Conservation (phyloP, 2,888 invertebrate genomes). For the Acleris cristana region DNA sequence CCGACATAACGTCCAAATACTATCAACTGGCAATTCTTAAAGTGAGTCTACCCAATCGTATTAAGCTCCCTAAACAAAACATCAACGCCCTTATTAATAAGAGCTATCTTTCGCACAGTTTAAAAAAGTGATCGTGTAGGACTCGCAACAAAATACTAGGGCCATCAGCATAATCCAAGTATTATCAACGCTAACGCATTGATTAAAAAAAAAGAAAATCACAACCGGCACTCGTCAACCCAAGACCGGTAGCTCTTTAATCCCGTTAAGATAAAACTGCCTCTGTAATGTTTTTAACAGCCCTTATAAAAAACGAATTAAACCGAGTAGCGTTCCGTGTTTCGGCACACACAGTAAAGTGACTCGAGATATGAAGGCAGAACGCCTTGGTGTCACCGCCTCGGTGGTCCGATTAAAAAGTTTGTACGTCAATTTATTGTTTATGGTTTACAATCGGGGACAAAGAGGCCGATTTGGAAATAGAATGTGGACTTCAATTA, state of each 20-base stretch:
- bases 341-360: slow-evolving; percentile 54
- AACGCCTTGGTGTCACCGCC: slow-evolving; percentile 41
- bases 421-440: slow-evolving; percentile 38
- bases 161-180: neutral
- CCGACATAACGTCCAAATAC: too few species aligned
- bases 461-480: slow-evolving; percentile 32
- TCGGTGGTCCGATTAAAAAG: slow-evolving; percentile 57
- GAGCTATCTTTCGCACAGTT: too few species aligned
- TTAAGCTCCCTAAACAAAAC: too few species aligned
- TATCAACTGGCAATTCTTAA: too few species aligned
- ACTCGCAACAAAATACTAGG: too few species aligned
- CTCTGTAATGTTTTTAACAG: slow-evolving; percentile 43
- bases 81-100: too few species aligned
- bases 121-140: too few species aligned
- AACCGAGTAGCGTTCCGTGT: slow-evolving; percentile 76
- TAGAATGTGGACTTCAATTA: slow-evolving; percentile 34
- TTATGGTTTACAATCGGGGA: slow-evolving; percentile 37
- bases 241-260: slow-evolving; percentile 72
- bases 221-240: slow-evolving; percentile 27
- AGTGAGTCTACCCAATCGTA: too few species aligned
- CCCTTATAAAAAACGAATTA: slow-evolving; percentile 52
- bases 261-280: slow-evolving; percentile 68
- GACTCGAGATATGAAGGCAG: slow-evolving; percentile 53
- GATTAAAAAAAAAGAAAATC: slow-evolving; percentile 27
- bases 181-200: slow-evolving; percentile 21